A percentile compares a stretch with the other conserved stretches of the same genome.
Conservation (phyloP, 2,113 vertebrate genomes). For the Boleophthalmus pectinirostris region DNA sequence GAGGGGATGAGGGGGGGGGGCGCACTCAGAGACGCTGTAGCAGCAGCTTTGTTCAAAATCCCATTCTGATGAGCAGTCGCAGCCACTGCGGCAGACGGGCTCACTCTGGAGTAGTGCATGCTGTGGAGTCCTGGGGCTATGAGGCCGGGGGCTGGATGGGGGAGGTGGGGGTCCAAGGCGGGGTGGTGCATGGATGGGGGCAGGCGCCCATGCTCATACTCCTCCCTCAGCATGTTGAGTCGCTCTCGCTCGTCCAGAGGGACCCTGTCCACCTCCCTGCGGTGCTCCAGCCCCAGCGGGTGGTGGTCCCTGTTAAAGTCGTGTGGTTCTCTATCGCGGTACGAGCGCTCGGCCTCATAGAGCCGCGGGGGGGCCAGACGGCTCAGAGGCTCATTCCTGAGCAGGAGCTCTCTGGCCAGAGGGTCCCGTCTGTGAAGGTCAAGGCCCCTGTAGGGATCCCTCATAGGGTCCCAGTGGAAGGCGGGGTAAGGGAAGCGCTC, state of each 20-base stretch:
- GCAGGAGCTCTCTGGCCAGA: conserved; percentile 84
- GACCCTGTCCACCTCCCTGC: conserved; percentile 88
- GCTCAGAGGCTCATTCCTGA: conserved; percentile 90
- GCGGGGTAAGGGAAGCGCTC: conserved; percentile 94
- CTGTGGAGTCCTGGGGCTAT: conserved; percentile 89
- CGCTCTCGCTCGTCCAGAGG: conserved; percentile 90
- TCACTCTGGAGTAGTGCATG: conserved; percentile 95
- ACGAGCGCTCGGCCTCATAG: conserved; percentile 90
- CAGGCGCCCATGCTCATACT: conserved; percentile 91
- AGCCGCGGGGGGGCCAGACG: conserved; percentile 84
- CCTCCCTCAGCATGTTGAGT: conserved; percentile 90
- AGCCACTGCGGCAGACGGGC: conserved; percentile 79
- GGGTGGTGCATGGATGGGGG: conserved; percentile 86
- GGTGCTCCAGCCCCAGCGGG: conserved; percentile 84
- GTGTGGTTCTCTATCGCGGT: conserved; percentile 91
- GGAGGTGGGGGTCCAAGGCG: conserved; percentile 87
- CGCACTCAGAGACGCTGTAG: conserved; percentile 92
- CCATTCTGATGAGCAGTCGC: conserved; percentile 87
- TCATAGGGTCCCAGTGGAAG: conserved; percentile 97
- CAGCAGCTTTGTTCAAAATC: conserved; percentile 91
- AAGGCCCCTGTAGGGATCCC: conserved; percentile 92
- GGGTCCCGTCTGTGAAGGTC: conserved; percentile 87
- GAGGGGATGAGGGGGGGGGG: conserved; percentile 95
- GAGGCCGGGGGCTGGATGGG: conserved; percentile 86
- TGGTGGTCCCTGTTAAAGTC: conserved; percentile 92